Percentiles rank a stretch among this genome's conserved stretches.
These are phyloP conservation scores for Zele albiditarsus DNA, from an alignment of 2,888 invertebrate species.

Conservation along the genomic window DNA sequence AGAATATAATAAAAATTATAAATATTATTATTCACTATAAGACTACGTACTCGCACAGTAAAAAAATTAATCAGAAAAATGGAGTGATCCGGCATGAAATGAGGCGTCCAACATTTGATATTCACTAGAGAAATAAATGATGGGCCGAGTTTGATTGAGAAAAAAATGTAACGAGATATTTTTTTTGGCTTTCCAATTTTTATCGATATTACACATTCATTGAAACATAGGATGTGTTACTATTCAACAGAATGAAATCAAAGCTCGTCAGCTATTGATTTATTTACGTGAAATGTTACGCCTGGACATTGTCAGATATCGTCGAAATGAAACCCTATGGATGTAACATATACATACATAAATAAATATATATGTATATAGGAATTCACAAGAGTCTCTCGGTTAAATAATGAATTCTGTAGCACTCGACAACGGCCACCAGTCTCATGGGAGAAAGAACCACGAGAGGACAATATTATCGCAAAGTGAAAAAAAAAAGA, in stretches of 20 bases:
- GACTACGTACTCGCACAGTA: too few relatives aligned
- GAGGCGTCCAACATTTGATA: too few relatives aligned
- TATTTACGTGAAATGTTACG: neutral
- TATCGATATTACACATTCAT: neutral
- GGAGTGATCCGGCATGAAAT: too few relatives aligned
- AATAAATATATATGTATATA: neutral
- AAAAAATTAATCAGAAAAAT: too few relatives aligned
- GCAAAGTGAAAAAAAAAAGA: conserved; percentile 8
- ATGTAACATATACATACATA: neutral
- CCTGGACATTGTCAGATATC: neutral
- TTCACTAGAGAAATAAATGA: too few relatives aligned
- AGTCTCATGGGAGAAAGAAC: neutral
- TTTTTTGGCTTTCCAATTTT: neutral
- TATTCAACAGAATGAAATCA: neutral
- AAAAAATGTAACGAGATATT: neutral
- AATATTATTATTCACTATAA: too few relatives aligned
- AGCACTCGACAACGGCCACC: neutral
- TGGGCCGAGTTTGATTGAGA: too few relatives aligned
- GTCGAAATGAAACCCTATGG: neutral
- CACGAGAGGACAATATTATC: conserved; percentile 35
- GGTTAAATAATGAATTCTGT: conserved; percentile 15
- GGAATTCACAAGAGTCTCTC: neutral
- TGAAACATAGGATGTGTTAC: neutral
- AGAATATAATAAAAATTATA: too few relatives aligned
- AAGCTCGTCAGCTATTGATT: neutral